Evolutionary conservation across 2,797 vertebrate species (phyloP), one percentile per base, ranked within the genome.

Genomic region (Sebastes steindachneri): DNA sequence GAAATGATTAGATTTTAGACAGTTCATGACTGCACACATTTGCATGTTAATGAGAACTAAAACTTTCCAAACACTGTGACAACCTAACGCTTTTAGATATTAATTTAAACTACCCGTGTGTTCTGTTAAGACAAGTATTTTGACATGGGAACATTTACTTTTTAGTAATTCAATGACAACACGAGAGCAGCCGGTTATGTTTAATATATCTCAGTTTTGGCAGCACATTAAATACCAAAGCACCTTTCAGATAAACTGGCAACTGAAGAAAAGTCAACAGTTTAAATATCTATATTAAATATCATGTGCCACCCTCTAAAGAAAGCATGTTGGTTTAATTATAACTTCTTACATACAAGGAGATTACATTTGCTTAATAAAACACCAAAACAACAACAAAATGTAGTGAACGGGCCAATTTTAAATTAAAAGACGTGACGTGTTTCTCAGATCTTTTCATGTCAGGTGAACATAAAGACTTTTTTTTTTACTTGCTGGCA

Each of bases 31-130:
- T 75, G 85, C 63, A 37, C 75, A 80, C 48, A 79, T 89, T 87
- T 73, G 45, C 72, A 86, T 85, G 33, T 55, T 83, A 73, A 89
- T 80, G 62, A 85, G 59, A 80, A 76, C 64, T 57, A 57, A 77
- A 72, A 70, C 8, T n/a, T 25, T 14, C 2, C 4, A 48, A 51
- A 77, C 8, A 23, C 35, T 12, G 9, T 5, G 33, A 72, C 68
- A 26, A 41, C 45, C 41, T 55, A 33, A 68, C 57, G 33, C 26
- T 68, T 74, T 75, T 29, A 68, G 54, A 63, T 19, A 37, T 55
- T 77, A 6, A 73, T 48, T 54, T 26, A 65, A 62, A 72, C 19
- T 3, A 23, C 29, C 10, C 3, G 0, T 53, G 53, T 81, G 31
- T 51, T 48, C 19, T 54, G 19, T 63, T 23, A 68, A 31, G 65